Evolutionary conservation across 2,113 vertebrate species (phyloP).

Genomic region (Pteropus alecto): DNA sequence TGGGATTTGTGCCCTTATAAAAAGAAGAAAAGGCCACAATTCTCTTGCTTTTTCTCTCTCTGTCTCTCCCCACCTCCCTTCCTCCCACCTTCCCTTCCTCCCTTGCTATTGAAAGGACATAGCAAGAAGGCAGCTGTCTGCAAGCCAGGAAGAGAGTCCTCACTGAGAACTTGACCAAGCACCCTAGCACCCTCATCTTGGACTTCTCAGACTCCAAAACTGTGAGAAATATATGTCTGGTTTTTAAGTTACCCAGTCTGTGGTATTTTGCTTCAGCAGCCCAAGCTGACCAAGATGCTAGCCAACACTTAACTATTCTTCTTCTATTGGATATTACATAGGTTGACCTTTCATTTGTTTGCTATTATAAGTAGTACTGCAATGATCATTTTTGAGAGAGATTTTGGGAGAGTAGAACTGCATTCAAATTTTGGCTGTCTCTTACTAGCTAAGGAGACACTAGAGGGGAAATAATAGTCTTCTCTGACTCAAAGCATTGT

Average conservation of each 20-base stretch:
- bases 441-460: background rate
- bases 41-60: background rate
- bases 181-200: background rate
- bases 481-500: background rate
- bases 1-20: background rate
- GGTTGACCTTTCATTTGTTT: background rate
- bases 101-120: background rate
- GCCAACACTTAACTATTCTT: background rate
- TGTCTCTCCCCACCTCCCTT: background rate
- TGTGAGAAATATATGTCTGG: background rate
- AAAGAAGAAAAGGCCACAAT: background rate
- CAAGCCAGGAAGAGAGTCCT: background rate
- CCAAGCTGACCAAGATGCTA: background rate
- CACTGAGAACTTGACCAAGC: background rate
- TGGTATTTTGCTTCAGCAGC: background rate
- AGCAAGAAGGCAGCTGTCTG: background rate
- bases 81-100: background rate
- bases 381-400: background rate
- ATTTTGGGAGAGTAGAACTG: background rate
- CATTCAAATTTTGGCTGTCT: background rate
- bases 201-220: background rate
- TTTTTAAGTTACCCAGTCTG: background rate
- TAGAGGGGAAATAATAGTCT: background rate
- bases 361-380: background rate
- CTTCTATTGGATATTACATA: background rate